Percentiles rank a stretch among this genome's conserved stretches.
phyloP scores from a whole-genome alignment of 2,888 invertebrate species.

The Deroplatys truncata region DNA sequence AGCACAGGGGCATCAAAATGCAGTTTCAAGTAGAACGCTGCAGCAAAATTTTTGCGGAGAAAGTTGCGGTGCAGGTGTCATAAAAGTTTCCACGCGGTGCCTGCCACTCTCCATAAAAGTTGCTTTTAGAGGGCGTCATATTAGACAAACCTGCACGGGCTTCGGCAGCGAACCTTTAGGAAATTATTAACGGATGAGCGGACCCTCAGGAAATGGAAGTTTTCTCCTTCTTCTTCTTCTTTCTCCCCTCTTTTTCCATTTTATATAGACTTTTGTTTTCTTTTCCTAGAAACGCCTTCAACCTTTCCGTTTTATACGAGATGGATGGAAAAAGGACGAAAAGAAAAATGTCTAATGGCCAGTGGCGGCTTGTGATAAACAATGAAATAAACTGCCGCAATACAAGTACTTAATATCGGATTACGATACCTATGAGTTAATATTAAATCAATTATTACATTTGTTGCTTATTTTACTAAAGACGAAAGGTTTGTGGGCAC shows the following conservation, averaged over 20 bases:
- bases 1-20: background rate
- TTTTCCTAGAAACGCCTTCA: background rate
- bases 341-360: background rate
- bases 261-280: background rate
- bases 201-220: background rate
- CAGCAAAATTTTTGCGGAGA: background rate
- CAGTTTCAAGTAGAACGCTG: background rate
- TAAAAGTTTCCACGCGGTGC: background rate
- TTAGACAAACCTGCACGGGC: background rate
- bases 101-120: background rate
- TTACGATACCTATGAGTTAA: too few relatives aligned
- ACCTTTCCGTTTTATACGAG: background rate
- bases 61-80: background rate
- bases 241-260: background rate
- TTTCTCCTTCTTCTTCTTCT: background rate
- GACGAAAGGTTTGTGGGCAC: too few relatives aligned
- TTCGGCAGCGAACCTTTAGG: background rate
- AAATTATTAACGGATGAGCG: background rate
- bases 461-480: too few relatives aligned
- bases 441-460: too few relatives aligned
- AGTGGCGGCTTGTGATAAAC: background rate
- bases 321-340: background rate
- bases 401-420: too few relatives aligned
- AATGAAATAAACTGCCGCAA: background rate
- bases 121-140: background rate